These are phyloP conservation scores for Zaprionus obscuricornis DNA, from an alignment of 2,888 invertebrate species.

Conservation along the genomic window DNA sequence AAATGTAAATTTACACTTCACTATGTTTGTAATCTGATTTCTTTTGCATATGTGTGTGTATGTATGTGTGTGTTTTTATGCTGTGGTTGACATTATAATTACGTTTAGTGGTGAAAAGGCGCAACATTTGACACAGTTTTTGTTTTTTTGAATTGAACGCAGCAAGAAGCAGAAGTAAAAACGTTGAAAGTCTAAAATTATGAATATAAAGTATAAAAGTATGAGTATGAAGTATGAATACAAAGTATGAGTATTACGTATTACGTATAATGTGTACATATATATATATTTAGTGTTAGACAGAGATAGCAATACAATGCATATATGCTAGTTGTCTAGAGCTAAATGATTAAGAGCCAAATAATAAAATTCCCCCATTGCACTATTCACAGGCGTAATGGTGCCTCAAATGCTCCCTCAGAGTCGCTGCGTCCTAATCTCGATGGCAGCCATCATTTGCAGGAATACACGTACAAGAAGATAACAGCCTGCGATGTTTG, in stretches of 20 bases:
- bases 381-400: slow-evolving; percentile 87
- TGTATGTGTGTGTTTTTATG: slow-evolving; percentile 27
- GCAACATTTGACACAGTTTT: slow-evolving; percentile 48
- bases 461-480: slow-evolving; percentile 97
- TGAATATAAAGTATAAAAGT: too few relatives aligned
- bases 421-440: slow-evolving; percentile 82
- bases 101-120: slow-evolving; percentile 40
- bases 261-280: too few relatives aligned
- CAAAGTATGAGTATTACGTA: too few relatives aligned
- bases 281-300: too few relatives aligned
- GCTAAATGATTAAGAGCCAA: background rate
- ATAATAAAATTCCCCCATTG: slow-evolving; percentile 11
- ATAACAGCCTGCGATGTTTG: slow-evolving; percentile 97
- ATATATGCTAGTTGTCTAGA: too few relatives aligned
- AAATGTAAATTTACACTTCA: slow-evolving; percentile 45
- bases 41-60: slow-evolving; percentile 5
- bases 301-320: too few relatives aligned
- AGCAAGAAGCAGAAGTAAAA: background rate
- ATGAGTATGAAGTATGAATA: too few relatives aligned
- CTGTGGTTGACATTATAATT: slow-evolving; percentile 55
- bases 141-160: slow-evolving; percentile 18
- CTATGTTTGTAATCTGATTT: slow-evolving; percentile 23
- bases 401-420: slow-evolving; percentile 85
- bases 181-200: slow-evolving; percentile 6
- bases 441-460: slow-evolving; percentile 89